phyloP scores from a whole-genome alignment of 1,140 invertebrate genomes.

The Aphidius gifuensis region DNA sequence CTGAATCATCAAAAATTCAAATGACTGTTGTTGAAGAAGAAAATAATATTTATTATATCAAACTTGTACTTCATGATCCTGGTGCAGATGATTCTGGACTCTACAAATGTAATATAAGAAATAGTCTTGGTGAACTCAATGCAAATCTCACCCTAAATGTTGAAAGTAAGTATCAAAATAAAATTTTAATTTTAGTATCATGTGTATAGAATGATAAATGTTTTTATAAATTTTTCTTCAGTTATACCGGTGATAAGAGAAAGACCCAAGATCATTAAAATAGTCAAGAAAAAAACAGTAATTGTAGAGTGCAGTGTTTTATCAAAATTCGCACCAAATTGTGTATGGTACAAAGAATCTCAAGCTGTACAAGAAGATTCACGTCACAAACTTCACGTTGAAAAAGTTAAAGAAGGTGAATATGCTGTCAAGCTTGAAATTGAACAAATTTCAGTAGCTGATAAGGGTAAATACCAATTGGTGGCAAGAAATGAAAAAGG shows the following conservation, averaged over 20 bases:
- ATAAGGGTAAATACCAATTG: conserved; percentile 87
- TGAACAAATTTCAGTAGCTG: conserved; percentile 69
- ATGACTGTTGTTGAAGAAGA: conserved; percentile 71
- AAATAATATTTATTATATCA: conserved; percentile 84
- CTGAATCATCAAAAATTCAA: conserved; percentile 75
- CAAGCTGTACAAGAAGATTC: conserved; percentile 73
- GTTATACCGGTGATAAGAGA: conserved; percentile 92
- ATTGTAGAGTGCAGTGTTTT: conserved; percentile 87
- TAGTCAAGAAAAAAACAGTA: conserved; percentile 84
- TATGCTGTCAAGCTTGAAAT: conserved; percentile 86
- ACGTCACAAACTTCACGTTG: conserved; percentile 71
- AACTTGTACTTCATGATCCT: conserved; percentile 88
- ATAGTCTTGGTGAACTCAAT: conserved; percentile 91
- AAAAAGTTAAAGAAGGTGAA: conserved; percentile 80
- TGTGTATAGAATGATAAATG: background rate
- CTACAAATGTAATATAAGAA: conserved; percentile 98
- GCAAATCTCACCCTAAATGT: conserved; percentile 96
- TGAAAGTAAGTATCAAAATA: conserved; percentile 74
- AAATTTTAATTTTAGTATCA: conserved; percentile 1
- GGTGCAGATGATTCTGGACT: conserved; percentile 92
- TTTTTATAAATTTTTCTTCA: conserved; percentile 39
- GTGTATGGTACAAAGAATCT: conserved; percentile 85
- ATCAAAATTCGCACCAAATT: conserved; percentile 83
- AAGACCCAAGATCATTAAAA: conserved; percentile 84
- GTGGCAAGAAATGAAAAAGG: conserved; percentile 92